phyloP scores from a whole-genome alignment of 2,888 invertebrate species.

The Melanostoma mellinum region DNA sequence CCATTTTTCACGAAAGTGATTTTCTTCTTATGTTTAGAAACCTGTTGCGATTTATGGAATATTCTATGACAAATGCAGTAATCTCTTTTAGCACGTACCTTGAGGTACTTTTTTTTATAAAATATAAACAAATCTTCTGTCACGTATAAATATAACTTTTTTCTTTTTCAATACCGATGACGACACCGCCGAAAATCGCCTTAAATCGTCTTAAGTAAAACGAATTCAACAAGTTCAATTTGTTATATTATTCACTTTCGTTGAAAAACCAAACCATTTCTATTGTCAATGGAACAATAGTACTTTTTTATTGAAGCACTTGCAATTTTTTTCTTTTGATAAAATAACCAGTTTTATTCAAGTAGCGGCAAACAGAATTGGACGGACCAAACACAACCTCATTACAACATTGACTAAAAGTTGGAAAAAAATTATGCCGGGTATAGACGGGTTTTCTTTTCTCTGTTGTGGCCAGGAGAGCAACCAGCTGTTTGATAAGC shows the following conservation, averaged over 20 bases:
- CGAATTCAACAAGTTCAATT: too few relatives aligned
- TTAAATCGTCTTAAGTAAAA: too few relatives aligned
- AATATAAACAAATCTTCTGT: too few relatives aligned
- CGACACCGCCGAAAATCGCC: conserved; percentile 28
- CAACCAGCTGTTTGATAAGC: too few relatives aligned
- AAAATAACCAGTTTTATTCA: too few relatives aligned
- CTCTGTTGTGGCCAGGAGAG: conserved; percentile 16
- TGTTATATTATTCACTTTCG: too few relatives aligned
- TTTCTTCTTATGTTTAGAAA: conserved; percentile 15
- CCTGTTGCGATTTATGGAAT: conserved; percentile 51
- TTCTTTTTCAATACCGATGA: conserved; percentile 43
- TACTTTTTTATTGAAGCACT: too few relatives aligned
- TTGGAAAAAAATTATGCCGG: conserved; percentile 30
- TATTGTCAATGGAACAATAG: too few relatives aligned
- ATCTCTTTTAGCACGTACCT: conserved; percentile 46
- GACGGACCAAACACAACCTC: conserved; percentile 60
- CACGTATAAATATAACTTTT: too few relatives aligned
- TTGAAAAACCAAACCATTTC: too few relatives aligned
- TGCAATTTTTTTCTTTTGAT: too few relatives aligned
- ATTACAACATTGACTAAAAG: conserved; percentile 65
- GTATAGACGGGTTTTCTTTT: conserved; percentile 4
- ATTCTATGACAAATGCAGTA: neutral
- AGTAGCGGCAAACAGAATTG: conserved; percentile 20
- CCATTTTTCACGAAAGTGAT: conserved; percentile 75
- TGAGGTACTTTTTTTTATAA: neutral